A percentile compares a stretch with the other conserved stretches of the same genome.
These are phyloP conservation scores for Anthopleura xanthogrammica DNA, from an alignment of 92 coral and sea anemone species.

Conservation along the genomic window DNA sequence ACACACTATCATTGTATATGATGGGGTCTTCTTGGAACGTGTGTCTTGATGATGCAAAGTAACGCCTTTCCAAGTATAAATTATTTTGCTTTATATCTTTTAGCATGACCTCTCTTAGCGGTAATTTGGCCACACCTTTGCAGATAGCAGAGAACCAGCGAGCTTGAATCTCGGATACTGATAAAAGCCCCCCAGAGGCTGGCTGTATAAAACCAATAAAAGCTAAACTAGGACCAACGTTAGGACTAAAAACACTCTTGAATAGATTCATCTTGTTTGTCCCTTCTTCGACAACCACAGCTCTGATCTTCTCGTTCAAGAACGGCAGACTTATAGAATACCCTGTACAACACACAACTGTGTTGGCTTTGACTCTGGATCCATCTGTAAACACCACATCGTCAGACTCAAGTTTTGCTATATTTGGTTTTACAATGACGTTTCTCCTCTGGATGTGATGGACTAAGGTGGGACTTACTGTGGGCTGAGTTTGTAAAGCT, in stretches of 20 bases:
- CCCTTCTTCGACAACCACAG: conserved; percentile 47
- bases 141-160: conserved; percentile 82
- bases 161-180: conserved; percentile 78
- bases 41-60: conserved; percentile 65
- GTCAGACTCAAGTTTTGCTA: conserved; percentile 37
- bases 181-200: conserved; percentile 75
- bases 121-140: conserved; percentile 60
- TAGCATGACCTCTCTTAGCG: conserved; percentile 43
- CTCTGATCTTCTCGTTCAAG: conserved; percentile 39
- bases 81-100: conserved; percentile 42
- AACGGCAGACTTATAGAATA: conserved; percentile 60
- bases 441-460: conserved; percentile 72
- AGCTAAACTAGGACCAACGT: conserved; percentile 62
- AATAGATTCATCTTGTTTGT: conserved; percentile 66
- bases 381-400: conserved; percentile 69
- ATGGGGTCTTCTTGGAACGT: conserved; percentile 80
- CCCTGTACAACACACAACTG: conserved; percentile 74
- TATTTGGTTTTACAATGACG: conserved; percentile 62
- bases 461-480: conserved; percentile 72
- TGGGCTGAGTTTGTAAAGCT: conserved; percentile 75
- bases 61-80: conserved; percentile 32
- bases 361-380: conserved; percentile 45
- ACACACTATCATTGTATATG: conserved; percentile 60
- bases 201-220: conserved; percentile 78
- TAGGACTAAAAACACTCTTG: conserved; percentile 67